phyloP scores from a whole-genome alignment of 2,888 invertebrate genomes.

The Trachelus troglodyta region DNA sequence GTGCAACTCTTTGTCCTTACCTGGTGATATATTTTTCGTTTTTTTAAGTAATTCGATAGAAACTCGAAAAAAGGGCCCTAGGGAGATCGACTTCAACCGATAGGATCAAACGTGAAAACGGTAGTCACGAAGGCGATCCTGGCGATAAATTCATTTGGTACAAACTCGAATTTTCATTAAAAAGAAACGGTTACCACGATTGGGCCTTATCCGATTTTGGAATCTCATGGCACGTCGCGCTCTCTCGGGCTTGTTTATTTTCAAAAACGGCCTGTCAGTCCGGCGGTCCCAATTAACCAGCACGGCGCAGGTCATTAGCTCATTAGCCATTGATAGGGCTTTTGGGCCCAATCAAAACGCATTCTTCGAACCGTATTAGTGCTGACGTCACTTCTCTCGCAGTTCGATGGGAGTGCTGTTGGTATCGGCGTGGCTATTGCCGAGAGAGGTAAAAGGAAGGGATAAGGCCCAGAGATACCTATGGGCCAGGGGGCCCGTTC shows the following conservation, averaged over 20 bases:
- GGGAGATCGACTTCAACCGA: constrained; percentile 18
- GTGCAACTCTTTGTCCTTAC: not conserved
- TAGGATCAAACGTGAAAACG: constrained; percentile 5
- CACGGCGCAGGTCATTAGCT: constrained; percentile 43
- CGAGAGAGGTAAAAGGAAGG: constrained; percentile 22
- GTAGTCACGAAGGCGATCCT: constrained; percentile 1
- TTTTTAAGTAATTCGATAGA: not conserved
- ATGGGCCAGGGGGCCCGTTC: constrained; percentile 35
- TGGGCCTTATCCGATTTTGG: not conserved
- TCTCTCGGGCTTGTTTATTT: constrained; percentile 13
- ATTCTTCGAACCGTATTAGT: constrained; percentile 46
- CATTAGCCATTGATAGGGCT: constrained; percentile 43
- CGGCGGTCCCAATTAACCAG: constrained; percentile 44
- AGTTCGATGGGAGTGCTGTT: not conserved
- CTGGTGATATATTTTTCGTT: not conserved
- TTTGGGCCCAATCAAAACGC: constrained; percentile 50
- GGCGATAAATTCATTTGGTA: constrained; percentile 11
- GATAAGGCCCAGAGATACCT: constrained; percentile 25
- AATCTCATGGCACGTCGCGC: constrained; percentile 14
- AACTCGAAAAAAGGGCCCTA: not conserved
- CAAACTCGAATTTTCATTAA: constrained; percentile 26
- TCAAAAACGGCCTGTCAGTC: constrained; percentile 19
- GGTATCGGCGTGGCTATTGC: not conserved
- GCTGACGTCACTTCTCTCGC: constrained; percentile 42
- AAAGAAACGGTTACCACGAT: constrained; percentile 1